These are phyloP conservation scores for Labia minor DNA, from an alignment of 2,888 invertebrate species.

Conservation along the genomic window DNA sequence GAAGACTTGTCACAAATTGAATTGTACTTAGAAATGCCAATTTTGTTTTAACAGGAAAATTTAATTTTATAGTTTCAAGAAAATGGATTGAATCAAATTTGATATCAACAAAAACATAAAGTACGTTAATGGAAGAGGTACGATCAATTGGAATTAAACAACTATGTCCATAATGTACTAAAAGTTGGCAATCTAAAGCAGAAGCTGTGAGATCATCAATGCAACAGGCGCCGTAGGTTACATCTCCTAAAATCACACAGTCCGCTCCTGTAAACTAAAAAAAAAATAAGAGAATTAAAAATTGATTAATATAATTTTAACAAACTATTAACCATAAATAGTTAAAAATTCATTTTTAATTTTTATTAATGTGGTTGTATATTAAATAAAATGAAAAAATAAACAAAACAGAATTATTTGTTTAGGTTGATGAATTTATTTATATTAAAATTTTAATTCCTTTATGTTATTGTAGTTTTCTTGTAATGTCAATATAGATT, in stretches of 20 bases:
- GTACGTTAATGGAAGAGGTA: constrained; percentile 73
- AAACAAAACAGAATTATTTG: no score
- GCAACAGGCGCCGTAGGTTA: constrained; percentile 98
- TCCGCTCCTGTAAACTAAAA: constrained; percentile 68
- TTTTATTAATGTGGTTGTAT: no score
- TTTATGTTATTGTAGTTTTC: no score
- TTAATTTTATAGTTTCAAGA: constrained; percentile 72
- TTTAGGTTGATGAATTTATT: no score
- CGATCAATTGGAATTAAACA: constrained; percentile 85
- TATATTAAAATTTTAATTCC: no score
- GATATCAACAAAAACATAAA: constrained; percentile 98
- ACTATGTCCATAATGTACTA: constrained; percentile 97
- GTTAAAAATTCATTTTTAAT: no score
- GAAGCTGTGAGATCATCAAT: constrained; percentile 92
- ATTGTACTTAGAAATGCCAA: constrained; percentile 91
- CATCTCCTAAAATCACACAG: constrained; percentile 95
- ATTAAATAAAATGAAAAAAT: no score
- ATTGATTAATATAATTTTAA: no score
- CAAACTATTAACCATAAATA: no score
- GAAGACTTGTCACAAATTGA: constrained; percentile 91
- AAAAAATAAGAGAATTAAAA: constrained; percentile 21
- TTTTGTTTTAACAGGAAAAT: constrained; percentile 53
- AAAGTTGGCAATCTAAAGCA: constrained; percentile 76
- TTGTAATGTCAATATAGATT: no score
- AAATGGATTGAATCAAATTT: constrained; percentile 91